Percentiles rank a stretch among this genome's conserved stretches.
phyloP scores from a whole-genome alignment of 2,888 invertebrate species.

The Atrina japonica region DNA sequence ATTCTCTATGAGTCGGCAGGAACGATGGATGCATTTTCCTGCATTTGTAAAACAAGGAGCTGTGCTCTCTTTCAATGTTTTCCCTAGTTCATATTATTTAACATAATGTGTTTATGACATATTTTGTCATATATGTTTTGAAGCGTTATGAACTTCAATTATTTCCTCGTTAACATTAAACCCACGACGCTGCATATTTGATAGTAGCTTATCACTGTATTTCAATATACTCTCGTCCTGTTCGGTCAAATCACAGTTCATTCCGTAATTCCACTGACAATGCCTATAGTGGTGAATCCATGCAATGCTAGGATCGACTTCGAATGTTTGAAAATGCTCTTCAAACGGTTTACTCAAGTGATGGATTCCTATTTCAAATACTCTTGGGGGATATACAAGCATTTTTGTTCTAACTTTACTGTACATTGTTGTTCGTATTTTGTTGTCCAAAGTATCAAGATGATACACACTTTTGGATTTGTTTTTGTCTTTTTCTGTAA shows the following conservation, averaged over 20 bases:
- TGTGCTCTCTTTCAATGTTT: too few relatives aligned
- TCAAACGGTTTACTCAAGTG: constrained; percentile 79
- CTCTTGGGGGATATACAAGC: constrained; percentile 74
- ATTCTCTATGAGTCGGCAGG: too few relatives aligned
- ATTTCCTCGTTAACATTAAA: too few relatives aligned
- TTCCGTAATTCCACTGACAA: constrained; percentile 65
- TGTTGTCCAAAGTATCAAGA: constrained; percentile 31
- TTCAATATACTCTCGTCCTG: constrained; percentile 39
- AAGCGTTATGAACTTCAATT: too few relatives aligned
- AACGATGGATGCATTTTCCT: too few relatives aligned
- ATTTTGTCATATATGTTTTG: too few relatives aligned
- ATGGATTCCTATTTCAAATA: constrained; percentile 81
- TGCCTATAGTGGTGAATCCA: constrained; percentile 73
- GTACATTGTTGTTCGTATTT: constrained; percentile 26
- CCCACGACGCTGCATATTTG: too few relatives aligned
- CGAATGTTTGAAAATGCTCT: constrained; percentile 64
- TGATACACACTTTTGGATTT: neutral
- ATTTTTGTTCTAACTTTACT: constrained; percentile 76
- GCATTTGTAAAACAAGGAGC: too few relatives aligned
- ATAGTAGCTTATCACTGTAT: constrained; percentile 36
- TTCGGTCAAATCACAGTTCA: constrained; percentile 50
- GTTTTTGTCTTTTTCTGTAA: constrained; percentile 36
- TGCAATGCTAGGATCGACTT: constrained; percentile 52
- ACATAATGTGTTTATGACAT: too few relatives aligned
- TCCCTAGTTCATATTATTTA: too few relatives aligned